These are phyloP conservation scores for Drosophila tripunctata DNA, from an alignment of 2,888 invertebrate genomes.

Conservation along the genomic window DNA sequence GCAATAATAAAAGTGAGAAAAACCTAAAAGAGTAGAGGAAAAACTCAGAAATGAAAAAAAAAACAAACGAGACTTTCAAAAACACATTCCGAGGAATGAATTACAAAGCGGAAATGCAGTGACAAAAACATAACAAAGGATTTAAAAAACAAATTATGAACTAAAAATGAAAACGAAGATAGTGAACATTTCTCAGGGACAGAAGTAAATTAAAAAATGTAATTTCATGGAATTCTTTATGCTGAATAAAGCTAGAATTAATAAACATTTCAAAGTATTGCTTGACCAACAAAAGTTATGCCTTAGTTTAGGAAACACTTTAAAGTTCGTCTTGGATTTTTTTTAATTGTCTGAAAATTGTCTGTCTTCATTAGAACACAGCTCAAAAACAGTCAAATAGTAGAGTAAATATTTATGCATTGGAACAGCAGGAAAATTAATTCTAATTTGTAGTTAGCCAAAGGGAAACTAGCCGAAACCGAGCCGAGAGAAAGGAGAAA, in stretches of 20 bases:
- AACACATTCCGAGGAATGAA: neutral
- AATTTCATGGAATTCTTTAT: too few species aligned
- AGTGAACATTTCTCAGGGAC: too few species aligned
- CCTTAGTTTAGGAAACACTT: too few species aligned
- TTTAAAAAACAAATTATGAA: conserved; percentile 7
- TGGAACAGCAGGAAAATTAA: conserved; percentile 65
- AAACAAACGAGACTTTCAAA: conserved; percentile 2
- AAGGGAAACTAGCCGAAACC: conserved; percentile 62
- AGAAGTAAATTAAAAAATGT: too few species aligned
- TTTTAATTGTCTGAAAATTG: conserved; percentile 15
- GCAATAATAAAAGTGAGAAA: conserved; percentile 29
- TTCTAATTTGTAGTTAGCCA: conserved; percentile 72
- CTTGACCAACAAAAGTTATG: too few species aligned
- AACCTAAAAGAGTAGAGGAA: conserved; percentile 5
- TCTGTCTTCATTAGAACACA: conserved; percentile 32
- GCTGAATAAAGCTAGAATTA: too few species aligned
- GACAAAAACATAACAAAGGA: conserved; percentile 7
- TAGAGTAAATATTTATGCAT: conserved; percentile 4
- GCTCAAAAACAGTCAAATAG: conserved; percentile 38
- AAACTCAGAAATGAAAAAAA: neutral
- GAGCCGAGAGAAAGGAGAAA: neutral
- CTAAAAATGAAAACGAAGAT: neutral
- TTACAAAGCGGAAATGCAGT: conserved; percentile 5
- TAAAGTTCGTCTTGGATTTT: too few species aligned
- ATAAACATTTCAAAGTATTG: too few species aligned